phyloP scores from a whole-genome alignment of 2,888 invertebrate genomes.

The Microplitis deprimator region DNA sequence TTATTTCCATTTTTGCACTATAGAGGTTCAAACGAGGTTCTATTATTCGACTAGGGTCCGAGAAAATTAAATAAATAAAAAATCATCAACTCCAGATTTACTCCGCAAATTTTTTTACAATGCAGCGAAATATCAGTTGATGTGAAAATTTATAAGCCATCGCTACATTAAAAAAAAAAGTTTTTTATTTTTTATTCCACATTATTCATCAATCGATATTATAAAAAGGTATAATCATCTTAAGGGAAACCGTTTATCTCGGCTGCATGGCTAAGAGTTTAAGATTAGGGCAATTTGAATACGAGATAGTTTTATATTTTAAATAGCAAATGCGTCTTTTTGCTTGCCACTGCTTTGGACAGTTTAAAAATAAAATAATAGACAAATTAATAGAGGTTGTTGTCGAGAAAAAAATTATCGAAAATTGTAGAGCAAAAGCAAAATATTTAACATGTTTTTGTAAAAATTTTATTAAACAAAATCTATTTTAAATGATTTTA shows the following conservation, averaged over 20 bases:
- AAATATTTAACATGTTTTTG: background rate
- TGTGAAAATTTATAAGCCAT: background rate
- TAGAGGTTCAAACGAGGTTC: no score
- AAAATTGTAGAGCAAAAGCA: background rate
- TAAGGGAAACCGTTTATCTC: conserved; percentile 18
- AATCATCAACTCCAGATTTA: no score
- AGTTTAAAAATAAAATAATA: background rate
- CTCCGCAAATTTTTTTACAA: no score
- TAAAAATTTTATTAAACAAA: background rate
- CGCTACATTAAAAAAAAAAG: background rate
- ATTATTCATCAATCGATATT: background rate
- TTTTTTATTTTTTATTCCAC: background rate
- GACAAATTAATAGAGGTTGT: background rate
- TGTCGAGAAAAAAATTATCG: background rate
- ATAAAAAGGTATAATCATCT: background rate
- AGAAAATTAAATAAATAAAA: no score
- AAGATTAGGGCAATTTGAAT: background rate
- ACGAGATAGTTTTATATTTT: conserved; percentile 56
- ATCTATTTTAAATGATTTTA: background rate
- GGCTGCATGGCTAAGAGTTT: conserved; percentile 55
- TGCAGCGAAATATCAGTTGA: background rate
- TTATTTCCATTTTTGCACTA: no score
- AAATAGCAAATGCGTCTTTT: conserved; percentile 68
- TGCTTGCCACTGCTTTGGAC: background rate
- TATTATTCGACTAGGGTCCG: no score